Evolutionary conservation across 2,113 vertebrate species (phyloP).

Genomic region (Glaucomys volans): DNA sequence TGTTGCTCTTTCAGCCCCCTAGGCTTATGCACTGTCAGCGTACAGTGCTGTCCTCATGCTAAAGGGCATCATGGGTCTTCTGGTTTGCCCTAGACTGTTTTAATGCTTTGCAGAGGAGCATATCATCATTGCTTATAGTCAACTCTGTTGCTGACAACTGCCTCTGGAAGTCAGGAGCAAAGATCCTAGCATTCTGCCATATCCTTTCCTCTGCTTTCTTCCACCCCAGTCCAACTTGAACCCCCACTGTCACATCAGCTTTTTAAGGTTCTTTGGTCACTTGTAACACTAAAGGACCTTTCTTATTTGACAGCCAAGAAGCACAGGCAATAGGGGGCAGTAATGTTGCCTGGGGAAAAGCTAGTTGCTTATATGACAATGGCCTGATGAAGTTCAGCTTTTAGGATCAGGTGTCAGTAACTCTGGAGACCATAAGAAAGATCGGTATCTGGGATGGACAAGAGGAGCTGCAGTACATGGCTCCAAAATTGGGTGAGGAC

Average conservation of each 20-base stretch:
- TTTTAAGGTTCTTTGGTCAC: slow-evolving; percentile 11
- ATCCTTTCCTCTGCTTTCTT: slow-evolving; percentile 7
- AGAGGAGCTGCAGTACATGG: background rate
- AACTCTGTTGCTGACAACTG: background rate
- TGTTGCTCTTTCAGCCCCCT: background rate
- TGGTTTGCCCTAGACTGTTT: slow-evolving; percentile 46
- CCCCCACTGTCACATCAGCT: background rate
- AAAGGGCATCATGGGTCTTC: background rate
- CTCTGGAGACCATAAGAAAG: slow-evolving; percentile 10
- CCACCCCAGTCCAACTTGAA: background rate
- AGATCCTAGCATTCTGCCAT: background rate
- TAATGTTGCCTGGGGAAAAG: background rate
- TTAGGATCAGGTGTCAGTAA: background rate
- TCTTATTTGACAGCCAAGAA: slow-evolving; percentile 25
- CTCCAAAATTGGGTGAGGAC: background rate
- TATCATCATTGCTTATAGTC: background rate
- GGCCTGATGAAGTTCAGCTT: background rate
- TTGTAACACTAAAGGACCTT: slow-evolving; percentile 7
- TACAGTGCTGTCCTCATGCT: background rate
- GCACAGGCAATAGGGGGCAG: background rate
- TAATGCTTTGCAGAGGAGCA: background rate
- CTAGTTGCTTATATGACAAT: background rate
- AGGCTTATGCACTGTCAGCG: background rate
- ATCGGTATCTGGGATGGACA: background rate
- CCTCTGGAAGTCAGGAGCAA: slow-evolving; percentile 38